A percentile compares a stretch with the other conserved stretches of the same genome.
phyloP scores from a whole-genome alignment of 1,140 invertebrate species.

The Sitophilus oryzae region DNA sequence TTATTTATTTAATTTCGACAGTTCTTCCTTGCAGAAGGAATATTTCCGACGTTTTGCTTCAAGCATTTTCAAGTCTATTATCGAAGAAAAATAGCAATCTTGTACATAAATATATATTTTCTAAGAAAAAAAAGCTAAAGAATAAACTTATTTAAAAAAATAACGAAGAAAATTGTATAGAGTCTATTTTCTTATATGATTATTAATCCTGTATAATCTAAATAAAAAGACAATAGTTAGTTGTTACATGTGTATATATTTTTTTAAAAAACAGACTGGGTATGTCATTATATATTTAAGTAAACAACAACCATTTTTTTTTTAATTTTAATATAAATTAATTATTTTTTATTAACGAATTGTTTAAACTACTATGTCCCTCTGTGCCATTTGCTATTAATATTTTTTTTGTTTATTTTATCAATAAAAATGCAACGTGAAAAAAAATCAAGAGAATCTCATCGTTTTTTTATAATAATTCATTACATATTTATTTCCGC shows the following conservation, averaged over 20 bases:
- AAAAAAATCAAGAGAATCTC: slow-evolving; percentile 20
- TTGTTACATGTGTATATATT: slow-evolving; percentile 26
- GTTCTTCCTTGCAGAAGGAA: neutral
- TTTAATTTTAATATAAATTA: slow-evolving; percentile 18
- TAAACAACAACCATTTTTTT: neutral
- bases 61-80: slow-evolving; percentile 14
- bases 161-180: slow-evolving; percentile 29
- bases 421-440: slow-evolving; percentile 6
- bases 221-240: slow-evolving; percentile 36
- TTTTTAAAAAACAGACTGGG: neutral
- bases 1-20: slow-evolving; percentile 25
- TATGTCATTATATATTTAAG: slow-evolving; percentile 2
- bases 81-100: slow-evolving; percentile 12
- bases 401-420: slow-evolving; percentile 1
- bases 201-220: slow-evolving; percentile 22
- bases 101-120: slow-evolving; percentile 15
- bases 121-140: slow-evolving; percentile 10
- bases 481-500: neutral
- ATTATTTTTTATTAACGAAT: slow-evolving; percentile 25
- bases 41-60: slow-evolving; percentile 13
- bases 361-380: slow-evolving; percentile 23
- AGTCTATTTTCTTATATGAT: slow-evolving; percentile 37
- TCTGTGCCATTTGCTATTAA: slow-evolving; percentile 35
- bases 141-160: slow-evolving; percentile 18
- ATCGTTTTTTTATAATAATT: slow-evolving; percentile 7